Percentiles rank a stretch among this genome's conserved stretches.
phyloP scores from a whole-genome alignment of 2,888 invertebrate genomes.

The Mesoligia furuncula region DNA sequence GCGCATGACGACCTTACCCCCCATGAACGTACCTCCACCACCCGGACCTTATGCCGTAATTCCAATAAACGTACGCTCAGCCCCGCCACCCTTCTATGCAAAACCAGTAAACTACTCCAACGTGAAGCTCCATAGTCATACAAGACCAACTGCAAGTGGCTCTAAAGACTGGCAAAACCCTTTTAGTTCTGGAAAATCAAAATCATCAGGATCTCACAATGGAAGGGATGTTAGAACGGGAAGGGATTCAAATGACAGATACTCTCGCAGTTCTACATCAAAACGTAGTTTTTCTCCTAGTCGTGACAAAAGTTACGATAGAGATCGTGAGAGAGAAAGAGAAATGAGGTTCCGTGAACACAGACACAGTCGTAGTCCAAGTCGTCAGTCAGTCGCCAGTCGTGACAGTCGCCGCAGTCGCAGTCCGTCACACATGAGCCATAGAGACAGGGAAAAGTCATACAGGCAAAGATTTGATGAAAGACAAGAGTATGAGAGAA shows the following conservation, averaged over 20 bases:
- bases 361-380: conserved; percentile 73
- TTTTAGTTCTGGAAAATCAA: conserved; percentile 31
- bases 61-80: conserved; percentile 60
- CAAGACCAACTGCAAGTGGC: conserved; percentile 1
- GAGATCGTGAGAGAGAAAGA: conserved; percentile 61
- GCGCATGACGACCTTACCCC: conserved; percentile 59
- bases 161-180: conserved; percentile 37
- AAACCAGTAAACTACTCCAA: conserved; percentile 22
- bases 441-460: conserved; percentile 67
- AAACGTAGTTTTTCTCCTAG: conserved; percentile 68
- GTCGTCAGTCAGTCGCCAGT: conserved; percentile 57
- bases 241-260: conserved; percentile 48
- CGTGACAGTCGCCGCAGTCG: conserved; percentile 57
- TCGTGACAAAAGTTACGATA: conserved; percentile 63
- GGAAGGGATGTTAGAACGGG: conserved; percentile 12
- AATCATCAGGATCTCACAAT: conserved; percentile 29
- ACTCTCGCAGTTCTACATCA: conserved; percentile 52
- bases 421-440: conserved; percentile 70
- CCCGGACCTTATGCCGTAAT: conserved; percentile 54
- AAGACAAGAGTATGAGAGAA: conserved; percentile 74
- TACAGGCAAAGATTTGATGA: conserved; percentile 65
- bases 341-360: conserved; percentile 66
- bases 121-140: not conserved
- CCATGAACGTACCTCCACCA: conserved; percentile 70
- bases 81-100: conserved; percentile 60